Base-by-base conservation (phyloP, 37 sponge, comb jelly and placozoan genomes). In the Spongilla lacustris region DNA sequence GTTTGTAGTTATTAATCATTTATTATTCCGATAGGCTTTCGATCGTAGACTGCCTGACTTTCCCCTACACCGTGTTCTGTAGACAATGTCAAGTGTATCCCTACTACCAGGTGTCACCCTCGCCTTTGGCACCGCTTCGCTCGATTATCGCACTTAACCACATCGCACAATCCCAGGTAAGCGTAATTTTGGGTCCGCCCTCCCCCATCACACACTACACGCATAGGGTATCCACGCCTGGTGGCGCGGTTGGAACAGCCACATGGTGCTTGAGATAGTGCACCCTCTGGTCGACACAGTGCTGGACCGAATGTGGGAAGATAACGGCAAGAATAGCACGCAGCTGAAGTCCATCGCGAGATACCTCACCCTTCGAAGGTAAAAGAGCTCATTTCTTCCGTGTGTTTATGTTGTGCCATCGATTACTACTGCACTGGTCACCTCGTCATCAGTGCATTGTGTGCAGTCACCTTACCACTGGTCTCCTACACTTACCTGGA, bases 191-290 rank as follows among this genome's bases (percentile, higher is more conserved):
- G n/a, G n/a, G n/a, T n/a, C n/a, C n/a, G n/a, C n/a, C n/a, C n/a
- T n/a, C n/a, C n/a, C n/a, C n/a, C n/a, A n/a, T n/a, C n/a, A n/a
- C n/a, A n/a, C n/a, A n/a, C n/a, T n/a, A n/a, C 32, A 33, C 68
- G 5, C 21, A 0, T 37, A 93, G 94, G 94, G 94, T 36, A 66
- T 87, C 50, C 46, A 30, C 4, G 91, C 90, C 14, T 71, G 77
- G 75, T 93, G 94, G 94, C 69, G 94, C 67, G 94, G 94, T 0
- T 91, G 87, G 87, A 38, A 77, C 36, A 86, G 87, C 24, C 77
- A 82, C 66, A 27, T 78, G 22, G 11, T 78, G 0, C 69, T 82
- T 48, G 71, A 70, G 26, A 22, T 91, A 28, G 74, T 35, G 8
- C 75, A 67, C 58, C 86, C 86, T 70, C 76, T 91, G 13, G 30